phyloP scores from a whole-genome alignment of 2,888 invertebrate species.

The Cerastis leucographa region DNA sequence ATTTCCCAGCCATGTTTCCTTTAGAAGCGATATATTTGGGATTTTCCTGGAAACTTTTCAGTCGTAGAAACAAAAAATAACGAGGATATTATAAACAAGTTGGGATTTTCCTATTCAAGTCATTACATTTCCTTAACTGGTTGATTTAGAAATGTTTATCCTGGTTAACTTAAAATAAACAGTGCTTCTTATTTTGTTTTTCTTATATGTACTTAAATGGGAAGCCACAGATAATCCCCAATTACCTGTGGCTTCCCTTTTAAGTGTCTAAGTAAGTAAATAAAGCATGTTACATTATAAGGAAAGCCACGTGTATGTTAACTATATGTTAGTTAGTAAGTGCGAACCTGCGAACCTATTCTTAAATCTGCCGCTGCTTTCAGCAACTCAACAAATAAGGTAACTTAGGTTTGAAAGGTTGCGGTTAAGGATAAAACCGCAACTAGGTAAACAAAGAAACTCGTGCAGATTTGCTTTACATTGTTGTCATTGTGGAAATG shows the following conservation, averaged over 20 bases:
- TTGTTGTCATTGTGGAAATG: not conserved
- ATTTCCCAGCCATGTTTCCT: not conserved
- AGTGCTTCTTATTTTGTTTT: not conserved
- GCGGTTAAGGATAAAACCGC: conserved; percentile 2
- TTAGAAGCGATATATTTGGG: not conserved
- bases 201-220: not conserved
- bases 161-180: not conserved
- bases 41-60: not conserved
- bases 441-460: not conserved
- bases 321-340: not conserved
- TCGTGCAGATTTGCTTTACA: not conserved
- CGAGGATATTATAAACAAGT: not conserved
- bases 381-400: not conserved
- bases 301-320: not conserved
- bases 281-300: not conserved
- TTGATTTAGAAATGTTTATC: not conserved
- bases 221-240: not conserved
- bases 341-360: too few relatives aligned
- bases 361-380: not conserved
- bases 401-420: not conserved
- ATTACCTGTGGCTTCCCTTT: too few relatives aligned
- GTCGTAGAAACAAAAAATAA: not conserved
- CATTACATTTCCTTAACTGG: not conserved
- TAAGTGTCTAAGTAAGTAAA: not conserved
- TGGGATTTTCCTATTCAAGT: not conserved